phyloP scores from a whole-genome alignment of 2,888 invertebrate species.

The Podotricha telesiphe region DNA sequence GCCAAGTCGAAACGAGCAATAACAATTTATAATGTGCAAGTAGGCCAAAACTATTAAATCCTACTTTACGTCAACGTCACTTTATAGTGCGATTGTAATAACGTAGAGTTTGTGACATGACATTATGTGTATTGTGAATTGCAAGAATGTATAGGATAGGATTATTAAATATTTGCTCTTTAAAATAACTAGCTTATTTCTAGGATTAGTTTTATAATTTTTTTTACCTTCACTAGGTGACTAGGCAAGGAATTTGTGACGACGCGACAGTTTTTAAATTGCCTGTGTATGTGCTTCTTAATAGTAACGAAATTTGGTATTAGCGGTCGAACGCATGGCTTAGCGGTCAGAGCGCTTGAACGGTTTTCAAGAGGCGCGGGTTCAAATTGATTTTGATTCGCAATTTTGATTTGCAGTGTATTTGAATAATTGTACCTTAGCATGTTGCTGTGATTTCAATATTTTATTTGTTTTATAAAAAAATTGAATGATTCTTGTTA shows the following conservation, averaged over 20 bases:
- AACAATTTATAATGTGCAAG: conserved; percentile 42
- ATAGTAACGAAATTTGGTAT: no score
- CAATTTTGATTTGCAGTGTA: no score
- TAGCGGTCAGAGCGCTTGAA: no score
- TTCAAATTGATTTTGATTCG: no score
- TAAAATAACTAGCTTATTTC: neutral
- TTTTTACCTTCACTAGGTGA: neutral
- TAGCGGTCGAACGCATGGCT: no score
- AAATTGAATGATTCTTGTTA: no score
- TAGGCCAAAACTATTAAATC: conserved; percentile 45
- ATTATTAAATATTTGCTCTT: neutral
- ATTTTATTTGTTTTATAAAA: no score
- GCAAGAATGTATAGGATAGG: neutral
- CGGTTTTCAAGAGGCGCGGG: no score
- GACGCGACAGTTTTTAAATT: no score
- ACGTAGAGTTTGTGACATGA: conserved; percentile 16
- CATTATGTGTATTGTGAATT: neutral
- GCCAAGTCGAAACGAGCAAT: conserved; percentile 29
- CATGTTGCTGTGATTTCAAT: no score
- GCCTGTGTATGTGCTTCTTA: no score
- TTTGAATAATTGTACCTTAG: no score
- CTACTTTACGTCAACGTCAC: conserved; percentile 42
- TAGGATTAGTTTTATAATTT: neutral
- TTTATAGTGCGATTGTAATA: conserved; percentile 34
- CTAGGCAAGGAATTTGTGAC: neutral